These are phyloP conservation scores for Netelia melanura DNA, from an alignment of 2,888 invertebrate species.

Conservation along the genomic window DNA sequence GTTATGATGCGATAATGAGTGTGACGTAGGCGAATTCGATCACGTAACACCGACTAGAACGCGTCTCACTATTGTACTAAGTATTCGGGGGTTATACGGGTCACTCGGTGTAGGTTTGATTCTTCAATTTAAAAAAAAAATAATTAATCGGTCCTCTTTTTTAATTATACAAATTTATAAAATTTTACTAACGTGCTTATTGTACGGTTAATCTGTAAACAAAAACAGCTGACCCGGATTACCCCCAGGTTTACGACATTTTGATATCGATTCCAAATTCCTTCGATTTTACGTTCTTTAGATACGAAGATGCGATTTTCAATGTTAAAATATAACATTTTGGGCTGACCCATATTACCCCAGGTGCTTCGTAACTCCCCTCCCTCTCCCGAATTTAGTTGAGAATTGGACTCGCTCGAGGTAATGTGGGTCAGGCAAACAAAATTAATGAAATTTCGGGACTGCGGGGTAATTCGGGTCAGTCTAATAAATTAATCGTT, in stretches of 20 bases:
- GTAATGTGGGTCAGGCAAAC: too few species aligned
- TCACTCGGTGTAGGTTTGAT: neutral
- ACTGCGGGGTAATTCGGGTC: too few species aligned
- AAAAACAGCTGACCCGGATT: neutral
- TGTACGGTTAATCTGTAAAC: neutral
- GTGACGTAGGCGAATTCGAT: slow-evolving; percentile 30
- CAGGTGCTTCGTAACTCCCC: neutral
- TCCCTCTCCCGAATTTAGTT: too few species aligned
- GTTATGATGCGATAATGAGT: slow-evolving; percentile 15
- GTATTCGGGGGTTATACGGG: slow-evolving; percentile 12
- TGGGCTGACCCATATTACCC: neutral
- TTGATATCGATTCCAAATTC: too few species aligned
- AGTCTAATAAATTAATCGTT: too few species aligned
- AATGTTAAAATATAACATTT: neutral
- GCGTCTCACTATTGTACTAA: slow-evolving; percentile 3
- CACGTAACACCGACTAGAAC: slow-evolving; percentile 19
- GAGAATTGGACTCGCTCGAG: neutral
- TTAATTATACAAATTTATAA: neutral
- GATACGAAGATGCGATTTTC: neutral
- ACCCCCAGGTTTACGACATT: too few species aligned
- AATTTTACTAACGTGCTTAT: slow-evolving; percentile 11
- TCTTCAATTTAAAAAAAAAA: neutral
- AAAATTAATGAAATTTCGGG: too few species aligned
- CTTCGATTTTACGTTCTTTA: too few species aligned
- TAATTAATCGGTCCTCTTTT: neutral